Percentiles rank a stretch among this genome's conserved stretches.
Evolutionary conservation across 1,140 invertebrate species (phyloP).

Genomic region (Cydia amplana): DNA sequence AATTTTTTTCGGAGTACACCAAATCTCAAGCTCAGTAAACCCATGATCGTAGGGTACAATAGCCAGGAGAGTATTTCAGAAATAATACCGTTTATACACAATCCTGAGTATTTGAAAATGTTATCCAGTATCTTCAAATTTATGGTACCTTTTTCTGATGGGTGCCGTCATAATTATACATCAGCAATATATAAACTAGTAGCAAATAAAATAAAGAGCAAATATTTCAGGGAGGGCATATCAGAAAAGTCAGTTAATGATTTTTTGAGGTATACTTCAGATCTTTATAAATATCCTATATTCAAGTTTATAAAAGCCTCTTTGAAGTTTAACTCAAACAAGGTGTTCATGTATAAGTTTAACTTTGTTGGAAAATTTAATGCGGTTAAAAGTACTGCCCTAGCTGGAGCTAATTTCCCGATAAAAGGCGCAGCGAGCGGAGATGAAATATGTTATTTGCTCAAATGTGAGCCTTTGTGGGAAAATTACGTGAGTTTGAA

Average conservation of each 20-base stretch:
- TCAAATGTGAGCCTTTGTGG: constrained; percentile 65
- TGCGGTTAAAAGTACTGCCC: constrained; percentile 55
- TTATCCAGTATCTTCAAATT: constrained; percentile 55
- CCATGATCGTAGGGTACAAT: constrained; percentile 64
- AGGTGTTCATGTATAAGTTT: constrained; percentile 67
- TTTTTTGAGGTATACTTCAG: constrained; percentile 56
- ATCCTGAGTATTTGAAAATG: constrained; percentile 50
- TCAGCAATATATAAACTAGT: constrained; percentile 48
- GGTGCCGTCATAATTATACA: constrained; percentile 53
- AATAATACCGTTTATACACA: constrained; percentile 65
- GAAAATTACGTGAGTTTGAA: constrained; percentile 59
- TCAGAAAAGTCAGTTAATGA: constrained; percentile 48
- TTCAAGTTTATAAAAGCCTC: constrained; percentile 57
- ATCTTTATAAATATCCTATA: constrained; percentile 62
- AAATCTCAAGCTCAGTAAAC: constrained; percentile 42
- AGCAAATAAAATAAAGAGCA: constrained; percentile 51
- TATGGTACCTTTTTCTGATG: constrained; percentile 61
- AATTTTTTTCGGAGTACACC: constrained; percentile 43
- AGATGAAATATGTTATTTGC: constrained; percentile 69
- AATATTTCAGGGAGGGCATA: constrained; percentile 54
- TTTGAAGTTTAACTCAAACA: constrained; percentile 36
- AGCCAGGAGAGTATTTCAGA: constrained; percentile 69
- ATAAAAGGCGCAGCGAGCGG: constrained; percentile 64
- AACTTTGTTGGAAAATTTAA: constrained; percentile 63
- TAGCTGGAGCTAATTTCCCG: constrained; percentile 43